Evolutionary conservation across 2,797 vertebrate genomes (phyloP).

Genomic region (Hippocampus kuda): DNA sequence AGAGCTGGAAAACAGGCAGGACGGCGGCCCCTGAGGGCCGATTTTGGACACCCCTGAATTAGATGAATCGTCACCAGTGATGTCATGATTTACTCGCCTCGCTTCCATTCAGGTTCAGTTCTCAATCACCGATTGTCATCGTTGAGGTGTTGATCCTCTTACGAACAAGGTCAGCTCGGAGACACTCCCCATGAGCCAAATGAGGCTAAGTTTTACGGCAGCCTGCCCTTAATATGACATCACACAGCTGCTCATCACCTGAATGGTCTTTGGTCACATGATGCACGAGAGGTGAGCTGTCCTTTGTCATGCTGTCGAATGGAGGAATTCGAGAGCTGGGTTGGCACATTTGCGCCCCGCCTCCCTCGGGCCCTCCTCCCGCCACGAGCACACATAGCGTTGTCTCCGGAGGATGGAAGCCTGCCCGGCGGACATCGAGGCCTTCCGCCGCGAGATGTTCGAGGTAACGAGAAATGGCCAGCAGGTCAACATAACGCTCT

Average conservation of each 20-base stretch:
- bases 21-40: too few relatives aligned
- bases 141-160: neutral
- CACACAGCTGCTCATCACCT: constrained; percentile 3
- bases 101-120: too few relatives aligned
- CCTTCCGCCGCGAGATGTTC: constrained; percentile 7
- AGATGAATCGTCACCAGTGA: too few relatives aligned
- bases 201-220: neutral
- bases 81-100: too few relatives aligned
- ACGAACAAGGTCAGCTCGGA: neutral
- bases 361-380: neutral
- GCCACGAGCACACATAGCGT: neutral
- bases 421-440: constrained; percentile 1
- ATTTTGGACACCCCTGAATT: too few relatives aligned
- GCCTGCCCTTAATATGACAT: constrained; percentile 4
- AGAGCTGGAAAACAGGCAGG: too few relatives aligned
- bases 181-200: neutral
- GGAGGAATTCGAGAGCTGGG: constrained; percentile 1
- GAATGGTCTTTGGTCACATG: neutral
- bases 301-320: neutral
- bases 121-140: neutral
- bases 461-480: constrained; percentile 3
- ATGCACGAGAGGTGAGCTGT: neutral
- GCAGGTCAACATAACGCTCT: constrained; percentile 7
- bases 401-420: neutral
- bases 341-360: neutral